Conservation (phyloP, 2,113 vertebrate species). For the Mugil cephalus region DNA sequence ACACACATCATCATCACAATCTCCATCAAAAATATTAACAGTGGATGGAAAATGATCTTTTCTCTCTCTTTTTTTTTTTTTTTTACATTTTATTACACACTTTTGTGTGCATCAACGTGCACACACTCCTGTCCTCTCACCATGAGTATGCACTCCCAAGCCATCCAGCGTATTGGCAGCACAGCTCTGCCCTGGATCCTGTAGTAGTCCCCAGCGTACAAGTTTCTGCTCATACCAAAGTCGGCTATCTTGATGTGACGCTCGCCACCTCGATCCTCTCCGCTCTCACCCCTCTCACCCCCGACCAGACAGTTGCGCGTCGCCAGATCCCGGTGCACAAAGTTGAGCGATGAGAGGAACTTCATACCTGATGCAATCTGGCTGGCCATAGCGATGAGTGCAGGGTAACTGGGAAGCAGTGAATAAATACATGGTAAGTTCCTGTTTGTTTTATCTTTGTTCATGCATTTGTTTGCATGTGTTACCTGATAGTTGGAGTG, state of each 20-base stretch:
- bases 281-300: constrained; percentile 80
- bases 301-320: constrained; percentile 94
- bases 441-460: not conserved
- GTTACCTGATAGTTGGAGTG: constrained; percentile 88
- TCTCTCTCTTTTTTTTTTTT: no score
- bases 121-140: constrained; percentile 73
- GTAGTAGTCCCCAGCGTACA: constrained; percentile 93
- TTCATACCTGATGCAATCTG: constrained; percentile 95
- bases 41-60: no score
- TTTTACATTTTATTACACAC: no score
- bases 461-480: not conserved
- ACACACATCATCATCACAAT: not conserved
- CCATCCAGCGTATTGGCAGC: constrained; percentile 97
- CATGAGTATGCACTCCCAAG: constrained; percentile 97
- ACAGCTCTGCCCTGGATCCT: constrained; percentile 93
- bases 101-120: no score
- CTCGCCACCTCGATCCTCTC: constrained; percentile 83
- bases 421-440: not conserved
- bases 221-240: constrained; percentile 95
- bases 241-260: constrained; percentile 94
- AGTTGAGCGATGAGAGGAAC: constrained; percentile 92
- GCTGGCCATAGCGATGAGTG: constrained; percentile 90
- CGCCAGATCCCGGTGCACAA: constrained; percentile 92
- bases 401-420: constrained; percentile 83
- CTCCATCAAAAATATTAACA: not conserved